Evolutionary conservation across 2,888 invertebrate genomes (phyloP).

Genomic region (Nectonema munidae): DNA sequence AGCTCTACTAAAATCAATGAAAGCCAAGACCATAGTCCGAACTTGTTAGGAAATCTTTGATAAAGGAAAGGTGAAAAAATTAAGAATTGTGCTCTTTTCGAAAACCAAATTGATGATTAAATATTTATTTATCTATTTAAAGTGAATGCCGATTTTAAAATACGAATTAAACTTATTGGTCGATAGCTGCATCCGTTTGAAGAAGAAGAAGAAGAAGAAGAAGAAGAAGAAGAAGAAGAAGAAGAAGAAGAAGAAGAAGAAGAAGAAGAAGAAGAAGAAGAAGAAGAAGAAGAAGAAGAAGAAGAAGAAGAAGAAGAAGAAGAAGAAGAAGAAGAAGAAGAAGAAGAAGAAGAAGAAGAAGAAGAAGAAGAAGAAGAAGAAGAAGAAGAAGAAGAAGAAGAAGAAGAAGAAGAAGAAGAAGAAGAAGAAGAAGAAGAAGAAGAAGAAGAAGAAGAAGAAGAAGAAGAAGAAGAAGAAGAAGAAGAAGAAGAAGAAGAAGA

Average conservation of each 20-base stretch:
- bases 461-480: constrained; percentile 1
- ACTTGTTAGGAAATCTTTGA: too few species aligned
- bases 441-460: constrained; percentile 1
- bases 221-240: constrained; percentile 12
- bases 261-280: constrained; percentile 12
- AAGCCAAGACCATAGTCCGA: too few species aligned
- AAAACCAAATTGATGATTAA: too few species aligned
- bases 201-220: constrained; percentile 12
- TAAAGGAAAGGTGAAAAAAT: too few species aligned
- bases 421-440: background rate
- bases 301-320: constrained; percentile 12
- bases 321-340: constrained; percentile 12
- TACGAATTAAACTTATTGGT: too few species aligned
- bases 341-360: constrained; percentile 7
- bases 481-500: constrained; percentile 9
- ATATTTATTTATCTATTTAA: too few species aligned
- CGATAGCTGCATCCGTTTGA: too few species aligned
- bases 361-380: constrained; percentile 9
- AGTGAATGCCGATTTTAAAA: too few species aligned
- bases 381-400: constrained; percentile 2
- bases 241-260: constrained; percentile 12
- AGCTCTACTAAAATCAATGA: too few species aligned
- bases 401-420: constrained; percentile 7
- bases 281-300: constrained; percentile 12
- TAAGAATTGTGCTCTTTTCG: too few species aligned